Evolutionary conservation across 1,140 invertebrate genomes (phyloP).

Genomic region (Penaeus vannamei): DNA sequence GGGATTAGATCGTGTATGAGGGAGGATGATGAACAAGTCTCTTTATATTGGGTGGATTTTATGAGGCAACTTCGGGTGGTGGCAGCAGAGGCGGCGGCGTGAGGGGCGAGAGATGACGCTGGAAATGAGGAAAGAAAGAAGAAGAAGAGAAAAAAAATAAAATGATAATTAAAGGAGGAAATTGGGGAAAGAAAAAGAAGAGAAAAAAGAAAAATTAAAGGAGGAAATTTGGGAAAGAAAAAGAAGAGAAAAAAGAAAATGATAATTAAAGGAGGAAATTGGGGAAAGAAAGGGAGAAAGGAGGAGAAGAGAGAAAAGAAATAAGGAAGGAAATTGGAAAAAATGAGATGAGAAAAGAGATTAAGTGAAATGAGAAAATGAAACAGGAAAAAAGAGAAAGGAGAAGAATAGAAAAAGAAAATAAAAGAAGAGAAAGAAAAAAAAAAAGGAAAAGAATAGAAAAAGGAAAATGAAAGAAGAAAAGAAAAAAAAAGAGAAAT

Average conservation of each 20-base stretch:
- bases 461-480: no score
- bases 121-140: background rate
- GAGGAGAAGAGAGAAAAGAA: no score
- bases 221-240: background rate
- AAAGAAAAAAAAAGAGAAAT: no score
- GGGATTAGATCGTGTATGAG: no score
- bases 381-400: no score
- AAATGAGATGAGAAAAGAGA: no score
- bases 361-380: no score
- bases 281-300: background rate
- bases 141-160: background rate
- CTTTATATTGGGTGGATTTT: no score
- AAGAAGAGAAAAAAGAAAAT: background rate
- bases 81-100: background rate
- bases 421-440: background rate
- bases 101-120: background rate
- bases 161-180: background rate
- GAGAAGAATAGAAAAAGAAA: no score
- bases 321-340: no score
- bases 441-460: background rate
- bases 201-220: background rate
- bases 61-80: no score
- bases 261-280: background rate
- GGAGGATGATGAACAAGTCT: no score
- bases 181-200: background rate